Evolutionary conservation across 2,113 vertebrate genomes (phyloP), one percentile per base, ranked within the genome.

Genomic region (Oncorhynchus gorbuscha): DNA sequence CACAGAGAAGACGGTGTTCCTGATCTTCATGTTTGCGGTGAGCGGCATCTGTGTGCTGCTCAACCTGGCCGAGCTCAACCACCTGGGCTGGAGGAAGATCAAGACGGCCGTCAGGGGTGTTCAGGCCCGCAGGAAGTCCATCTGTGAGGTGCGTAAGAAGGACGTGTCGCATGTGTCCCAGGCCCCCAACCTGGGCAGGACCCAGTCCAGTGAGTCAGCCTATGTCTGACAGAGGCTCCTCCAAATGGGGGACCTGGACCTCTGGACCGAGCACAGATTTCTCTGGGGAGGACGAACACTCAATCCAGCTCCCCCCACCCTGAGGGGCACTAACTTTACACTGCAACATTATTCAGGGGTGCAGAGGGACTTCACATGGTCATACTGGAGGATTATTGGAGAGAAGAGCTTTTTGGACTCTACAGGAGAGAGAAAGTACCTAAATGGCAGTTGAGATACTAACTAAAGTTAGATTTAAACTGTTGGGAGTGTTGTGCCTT

Each of bases 1-100:
- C 64, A 97, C 96, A 0, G 96, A 97, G 79, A 97, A 97, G 74
- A 97, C 92, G 0, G 94, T 97, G 0, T 97, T 97, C 82, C 83
- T 97, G 75, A 94, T 94, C 3, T 97, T 97, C 85, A 97, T 97
- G 96, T 97, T 97, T 20, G 96, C 96, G 0, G 96, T 97, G 1
- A 97, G 95, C 2, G 95, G 95, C 11, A 90, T 97, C 35, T 97
- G 96, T 32, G 96, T 97, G 76, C 88, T 96, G 72, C 95, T 97
- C 81, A 97, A 97, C 92, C 83, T 97, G 87, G 96, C 96, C 0
- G 96, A 97, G 89, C 95, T 97, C 73, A 96, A 97, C 92, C 96
- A 97, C 85, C 85, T 97, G n/a, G 96, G 96, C 22, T 97, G 96
- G 96, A 90, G 95, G 75, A 96, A 97, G 90, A 95, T 96, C 79